Conservation (phyloP, 2,113 vertebrate species). For the Manacus vitellinus region DNA sequence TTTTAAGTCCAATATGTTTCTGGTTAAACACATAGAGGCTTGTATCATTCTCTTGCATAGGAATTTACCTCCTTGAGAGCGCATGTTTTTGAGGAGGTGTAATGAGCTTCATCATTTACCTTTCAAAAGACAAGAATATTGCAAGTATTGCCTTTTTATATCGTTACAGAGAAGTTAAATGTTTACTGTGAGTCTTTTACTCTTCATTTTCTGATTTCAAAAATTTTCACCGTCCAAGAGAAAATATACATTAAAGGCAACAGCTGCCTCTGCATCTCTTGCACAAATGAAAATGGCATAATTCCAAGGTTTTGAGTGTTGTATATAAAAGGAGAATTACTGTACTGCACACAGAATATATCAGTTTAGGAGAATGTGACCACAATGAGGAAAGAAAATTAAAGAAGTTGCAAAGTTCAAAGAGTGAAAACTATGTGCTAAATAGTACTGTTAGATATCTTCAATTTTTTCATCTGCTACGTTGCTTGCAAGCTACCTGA, state of each 20-base stretch:
- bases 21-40: neutral
- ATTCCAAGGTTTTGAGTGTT: conserved; percentile 49
- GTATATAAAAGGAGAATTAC: conserved; percentile 54
- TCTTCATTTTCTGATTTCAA: neutral
- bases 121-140: conserved; percentile 7
- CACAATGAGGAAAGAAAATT: conserved; percentile 52
- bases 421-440: conserved; percentile 30
- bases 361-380: conserved; percentile 19
- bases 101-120: neutral
- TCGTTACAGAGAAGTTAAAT: neutral
- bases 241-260: neutral
- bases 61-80: neutral
- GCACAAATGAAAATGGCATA: conserved; percentile 39
- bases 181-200: neutral
- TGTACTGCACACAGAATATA: conserved; percentile 31
- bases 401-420: conserved; percentile 40
- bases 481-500: neutral
- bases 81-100: neutral
- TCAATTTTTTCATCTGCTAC: neutral
- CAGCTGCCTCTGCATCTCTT: neutral
- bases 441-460: neutral
- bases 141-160: neutral
- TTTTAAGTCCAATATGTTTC: neutral
- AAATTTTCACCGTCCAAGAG: neutral
- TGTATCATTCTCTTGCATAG: neutral